phyloP scores from a whole-genome alignment of 2,888 invertebrate genomes.

The Drosophila rellima region DNA sequence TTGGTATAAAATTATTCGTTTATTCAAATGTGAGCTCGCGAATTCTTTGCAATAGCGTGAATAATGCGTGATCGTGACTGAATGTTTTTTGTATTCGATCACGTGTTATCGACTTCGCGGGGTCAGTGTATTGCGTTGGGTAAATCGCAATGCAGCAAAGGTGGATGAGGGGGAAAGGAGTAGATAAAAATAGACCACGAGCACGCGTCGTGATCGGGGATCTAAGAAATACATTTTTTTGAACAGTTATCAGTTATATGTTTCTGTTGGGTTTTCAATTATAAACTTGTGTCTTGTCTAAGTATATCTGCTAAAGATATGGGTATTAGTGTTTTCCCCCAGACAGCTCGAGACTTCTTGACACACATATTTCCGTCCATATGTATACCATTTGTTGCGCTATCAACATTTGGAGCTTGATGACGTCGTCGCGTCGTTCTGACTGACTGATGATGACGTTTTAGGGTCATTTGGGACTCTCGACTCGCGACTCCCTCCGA shows the following conservation, averaged over 20 bases:
- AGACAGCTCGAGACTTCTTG: conserved; percentile 25
- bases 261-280: conserved; percentile 14
- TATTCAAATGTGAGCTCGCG: conserved; percentile 8
- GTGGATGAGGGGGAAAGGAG: not conserved
- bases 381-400: conserved; percentile 14
- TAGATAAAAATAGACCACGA: conserved; percentile 8
- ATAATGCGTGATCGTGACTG: conserved; percentile 18
- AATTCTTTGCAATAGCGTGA: conserved; percentile 14
- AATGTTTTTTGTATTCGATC: conserved; percentile 13
- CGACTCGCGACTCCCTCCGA: conserved; percentile 1
- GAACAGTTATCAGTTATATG: conserved; percentile 11
- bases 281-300: conserved; percentile 16
- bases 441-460: conserved; percentile 17
- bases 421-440: conserved; percentile 17
- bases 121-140: conserved; percentile 4
- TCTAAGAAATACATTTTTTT: conserved; percentile 3
- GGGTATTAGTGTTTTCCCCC: conserved; percentile 15
- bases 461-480: not conserved
- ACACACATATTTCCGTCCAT: conserved; percentile 14
- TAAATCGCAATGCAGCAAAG: not conserved
- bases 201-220: conserved; percentile 25
- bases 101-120: conserved; percentile 15
- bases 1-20: conserved; percentile 7
- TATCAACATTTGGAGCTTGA: conserved; percentile 30
- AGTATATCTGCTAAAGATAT: conserved; percentile 31